Evolutionary conservation across 2,113 vertebrate species (phyloP).

Genomic region (Psilopogon haemacephalus): DNA sequence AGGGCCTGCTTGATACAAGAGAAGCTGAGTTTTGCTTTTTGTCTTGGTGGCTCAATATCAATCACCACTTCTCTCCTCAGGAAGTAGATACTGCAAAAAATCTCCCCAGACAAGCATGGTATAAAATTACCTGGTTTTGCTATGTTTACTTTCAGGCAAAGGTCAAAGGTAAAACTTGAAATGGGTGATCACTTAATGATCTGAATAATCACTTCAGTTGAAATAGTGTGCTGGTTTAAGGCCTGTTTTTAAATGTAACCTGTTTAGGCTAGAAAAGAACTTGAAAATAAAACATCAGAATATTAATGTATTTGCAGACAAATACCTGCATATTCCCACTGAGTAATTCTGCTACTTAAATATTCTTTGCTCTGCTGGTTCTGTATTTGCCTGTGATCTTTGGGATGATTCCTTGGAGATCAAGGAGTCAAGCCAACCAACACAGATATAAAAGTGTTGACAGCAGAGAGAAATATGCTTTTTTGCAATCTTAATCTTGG

Average conservation of each 20-base stretch:
- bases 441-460: conserved; percentile 29
- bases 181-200: background rate
- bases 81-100: background rate
- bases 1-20: background rate
- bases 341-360: conserved; percentile 11
- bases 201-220: background rate
- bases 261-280: background rate
- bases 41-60: background rate
- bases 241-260: background rate
- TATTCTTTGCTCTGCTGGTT: conserved; percentile 35
- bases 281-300: background rate
- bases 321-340: conserved; percentile 20
- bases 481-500: background rate
- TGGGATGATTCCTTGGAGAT: background rate
- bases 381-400: conserved; percentile 23
- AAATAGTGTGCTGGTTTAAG: background rate
- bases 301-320: background rate
- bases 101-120: no score
- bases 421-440: conserved; percentile 19
- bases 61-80: background rate
- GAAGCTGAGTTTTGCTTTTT: background rate
- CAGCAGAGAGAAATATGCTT: conserved; percentile 4
- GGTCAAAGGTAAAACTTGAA: background rate
- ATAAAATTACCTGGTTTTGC: background rate
- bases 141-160: background rate